These are phyloP conservation scores for Aphelocoma coerulescens DNA, from an alignment of 2,113 vertebrate species.

Conservation along the genomic window DNA sequence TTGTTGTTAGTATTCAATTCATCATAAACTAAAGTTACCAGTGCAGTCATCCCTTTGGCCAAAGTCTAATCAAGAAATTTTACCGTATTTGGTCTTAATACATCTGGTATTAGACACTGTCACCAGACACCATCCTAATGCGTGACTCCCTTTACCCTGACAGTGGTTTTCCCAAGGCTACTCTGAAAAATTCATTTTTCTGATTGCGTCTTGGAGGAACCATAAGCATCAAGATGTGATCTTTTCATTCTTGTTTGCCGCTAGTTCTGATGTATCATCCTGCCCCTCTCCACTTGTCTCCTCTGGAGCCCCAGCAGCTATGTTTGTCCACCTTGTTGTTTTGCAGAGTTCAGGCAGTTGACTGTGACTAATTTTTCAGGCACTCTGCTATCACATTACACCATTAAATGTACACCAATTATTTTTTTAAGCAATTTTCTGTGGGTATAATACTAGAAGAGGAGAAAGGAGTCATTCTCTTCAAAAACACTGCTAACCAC, in stretches of 20 bases:
- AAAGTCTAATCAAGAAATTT: neutral
- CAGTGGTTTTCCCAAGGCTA: neutral
- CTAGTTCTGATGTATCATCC: neutral
- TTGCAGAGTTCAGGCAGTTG: neutral
- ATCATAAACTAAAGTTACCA: neutral
- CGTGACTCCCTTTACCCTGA: neutral
- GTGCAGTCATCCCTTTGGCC: neutral
- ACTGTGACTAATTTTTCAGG: neutral
- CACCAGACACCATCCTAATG: neutral
- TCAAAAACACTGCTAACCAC: neutral
- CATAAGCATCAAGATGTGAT: neutral
- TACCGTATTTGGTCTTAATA: neutral
- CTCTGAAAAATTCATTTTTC: neutral
- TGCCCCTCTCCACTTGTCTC: neutral
- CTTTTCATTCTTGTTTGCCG: neutral
- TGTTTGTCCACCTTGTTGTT: rapidly evolving
- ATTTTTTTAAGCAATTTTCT: neutral
- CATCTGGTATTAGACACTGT: neutral
- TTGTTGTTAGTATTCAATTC: neutral
- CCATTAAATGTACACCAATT: neutral
- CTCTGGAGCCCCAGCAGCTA: neutral
- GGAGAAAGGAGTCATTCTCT: neutral
- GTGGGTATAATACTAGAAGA: neutral
- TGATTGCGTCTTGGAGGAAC: neutral
- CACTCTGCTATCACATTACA: neutral